Base-by-base conservation (phyloP, 37 sponge, comb jelly and placozoan species). In the Amphimedon queenslandica region DNA sequence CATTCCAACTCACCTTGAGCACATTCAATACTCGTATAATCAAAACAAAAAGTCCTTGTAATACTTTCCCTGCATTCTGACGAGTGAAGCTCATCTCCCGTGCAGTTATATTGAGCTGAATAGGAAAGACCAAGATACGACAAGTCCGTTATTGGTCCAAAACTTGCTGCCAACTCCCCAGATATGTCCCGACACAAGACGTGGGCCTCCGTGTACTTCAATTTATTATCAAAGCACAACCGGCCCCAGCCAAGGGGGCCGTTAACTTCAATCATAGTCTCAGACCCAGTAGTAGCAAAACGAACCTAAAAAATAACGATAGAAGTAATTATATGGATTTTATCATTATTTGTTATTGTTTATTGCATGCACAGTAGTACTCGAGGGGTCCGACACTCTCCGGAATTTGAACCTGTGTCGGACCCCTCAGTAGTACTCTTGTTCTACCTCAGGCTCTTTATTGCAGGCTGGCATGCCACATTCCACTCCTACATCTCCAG, bases 401-500 rank as follows among this genome's bases (percentile, higher is more conserved):
- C n/a, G n/a, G n/a, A n/a, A n/a, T n/a, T n/a, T n/a, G n/a, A n/a
- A n/a, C n/a, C n/a, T n/a, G n/a, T n/a, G n/a, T n/a, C n/a, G n/a
- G n/a, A n/a, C n/a, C n/a, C n/a, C n/a, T n/a, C n/a, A n/a, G n/a
- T n/a, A n/a, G n/a, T n/a, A n/a, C n/a, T n/a, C n/a, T n/a, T n/a
- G n/a, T n/a, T n/a, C n/a, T n/a, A n/a, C n/a, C n/a, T n/a, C n/a
- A n/a, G n/a, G n/a, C n/a, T n/a, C n/a, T n/a, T n/a, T n/a, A n/a
- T n/a, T n/a, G n/a, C n/a, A n/a, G n/a, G n/a, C n/a, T n/a, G n/a
- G n/a, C n/a, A n/a, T n/a, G n/a, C n/a, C 83, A 55, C 88, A 92
- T 1, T 55, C 72, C 67, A 84, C 72, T 24, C 78, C 81, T 3
- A 65, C 89, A 70, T 88, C 89, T 11, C 80, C 64, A 23, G 24